These are phyloP conservation scores for Vesta saturnalis DNA, from an alignment of 2,888 invertebrate genomes.

Conservation along the genomic window DNA sequence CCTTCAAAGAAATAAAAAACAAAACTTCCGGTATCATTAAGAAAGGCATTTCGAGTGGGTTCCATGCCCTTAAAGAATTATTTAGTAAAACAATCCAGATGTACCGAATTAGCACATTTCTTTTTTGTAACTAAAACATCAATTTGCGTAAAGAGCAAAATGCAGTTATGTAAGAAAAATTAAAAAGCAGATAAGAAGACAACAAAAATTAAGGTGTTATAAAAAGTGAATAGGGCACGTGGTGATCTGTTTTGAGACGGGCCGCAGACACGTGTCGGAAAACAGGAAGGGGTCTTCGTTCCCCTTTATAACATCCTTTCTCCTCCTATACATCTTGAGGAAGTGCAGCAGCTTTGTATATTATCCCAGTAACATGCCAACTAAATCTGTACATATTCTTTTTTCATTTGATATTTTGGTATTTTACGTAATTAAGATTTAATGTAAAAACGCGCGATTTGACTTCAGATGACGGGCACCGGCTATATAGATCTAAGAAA, in stretches of 20 bases:
- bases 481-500: neutral
- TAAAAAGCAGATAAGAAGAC: neutral
- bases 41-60: slow-evolving; percentile 32
- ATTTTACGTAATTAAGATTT: neutral
- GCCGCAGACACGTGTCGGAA: slow-evolving; percentile 45
- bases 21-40: slow-evolving; percentile 32
- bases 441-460: neutral
- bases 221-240: slow-evolving; percentile 37
- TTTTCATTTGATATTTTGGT: neutral
- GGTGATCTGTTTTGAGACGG: slow-evolving; percentile 41
- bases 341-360: slow-evolving; percentile 52
- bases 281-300: slow-evolving; percentile 48
- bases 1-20: slow-evolving; percentile 16
- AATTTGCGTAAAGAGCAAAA: neutral
- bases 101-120: slow-evolving; percentile 19
- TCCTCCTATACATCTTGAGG: slow-evolving; percentile 43
- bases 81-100: slow-evolving; percentile 38
- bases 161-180: neutral
- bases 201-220: slow-evolving; percentile 32
- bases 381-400: slow-evolving; percentile 35
- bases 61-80: slow-evolving; percentile 40
- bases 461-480: neutral
- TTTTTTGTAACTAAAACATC: slow-evolving; percentile 14
- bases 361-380: slow-evolving; percentile 37
- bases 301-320: slow-evolving; percentile 44